A percentile compares a stretch with the other conserved stretches of the same genome.
These are phyloP conservation scores for Pithys albifrons DNA, from an alignment of 2,113 vertebrate species.

Conservation along the genomic window DNA sequence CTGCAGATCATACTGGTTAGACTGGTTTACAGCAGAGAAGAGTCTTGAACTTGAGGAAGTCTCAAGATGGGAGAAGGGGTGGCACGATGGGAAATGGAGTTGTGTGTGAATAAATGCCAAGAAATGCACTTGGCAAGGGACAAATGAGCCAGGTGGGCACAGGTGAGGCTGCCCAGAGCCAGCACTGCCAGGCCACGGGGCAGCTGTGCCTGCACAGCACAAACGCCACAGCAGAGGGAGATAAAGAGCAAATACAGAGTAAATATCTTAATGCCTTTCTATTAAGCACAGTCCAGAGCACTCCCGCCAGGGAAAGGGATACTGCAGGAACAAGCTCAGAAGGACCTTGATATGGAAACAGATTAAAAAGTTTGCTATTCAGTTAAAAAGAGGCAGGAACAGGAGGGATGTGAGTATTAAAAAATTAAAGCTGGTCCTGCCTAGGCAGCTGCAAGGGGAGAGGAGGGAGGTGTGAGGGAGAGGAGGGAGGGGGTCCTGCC, in stretches of 20 bases:
- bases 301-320: not conserved
- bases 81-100: not conserved
- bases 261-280: not conserved
- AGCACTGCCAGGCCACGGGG: not conserved
- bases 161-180: not conserved
- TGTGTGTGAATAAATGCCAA: not conserved
- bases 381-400: not conserved
- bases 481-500: not conserved
- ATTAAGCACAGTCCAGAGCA: not conserved
- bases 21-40: not conserved
- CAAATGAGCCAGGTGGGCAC: not conserved
- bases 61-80: not conserved
- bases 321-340: not conserved
- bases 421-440: not conserved
- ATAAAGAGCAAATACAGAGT: not conserved
- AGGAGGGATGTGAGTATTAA: fast-evolving
- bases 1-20: not conserved
- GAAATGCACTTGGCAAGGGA: not conserved
- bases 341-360: not conserved
- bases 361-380: not conserved
- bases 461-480: not conserved
- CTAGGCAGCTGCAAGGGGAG: not conserved
- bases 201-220: not conserved
- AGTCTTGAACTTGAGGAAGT: not conserved
- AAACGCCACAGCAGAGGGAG: not conserved